A percentile compares a stretch with the other conserved stretches of the same genome.
Evolutionary conservation across 2,797 vertebrate species (phyloP).

Genomic region (Leptoclinus maculatus): DNA sequence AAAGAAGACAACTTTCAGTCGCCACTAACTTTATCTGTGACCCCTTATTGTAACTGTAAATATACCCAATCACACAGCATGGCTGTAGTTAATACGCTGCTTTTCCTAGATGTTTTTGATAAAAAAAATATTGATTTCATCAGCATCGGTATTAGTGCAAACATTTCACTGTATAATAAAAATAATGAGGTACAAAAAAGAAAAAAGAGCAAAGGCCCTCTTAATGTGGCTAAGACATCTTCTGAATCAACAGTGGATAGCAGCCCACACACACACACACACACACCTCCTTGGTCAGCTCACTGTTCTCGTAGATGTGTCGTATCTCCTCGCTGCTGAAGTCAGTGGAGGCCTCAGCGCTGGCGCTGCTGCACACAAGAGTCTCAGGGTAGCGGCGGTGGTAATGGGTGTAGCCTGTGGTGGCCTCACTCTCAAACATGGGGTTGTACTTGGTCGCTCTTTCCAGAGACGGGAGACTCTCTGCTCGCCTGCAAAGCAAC

Average conservation of each 20-base stretch:
- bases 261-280: background rate
- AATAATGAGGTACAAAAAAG: background rate
- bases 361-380: conserved; percentile 87
- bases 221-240: background rate
- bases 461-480: conserved; percentile 90
- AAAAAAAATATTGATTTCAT: background rate
- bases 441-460: conserved; percentile 94
- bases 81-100: background rate
- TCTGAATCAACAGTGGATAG: background rate
- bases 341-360: conserved; percentile 89
- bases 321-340: conserved; percentile 96
- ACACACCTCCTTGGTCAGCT: conserved; percentile 92
- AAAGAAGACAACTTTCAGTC: background rate
- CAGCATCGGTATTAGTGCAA: background rate
- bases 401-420: conserved; percentile 88
- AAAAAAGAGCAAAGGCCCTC: background rate
- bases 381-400: conserved; percentile 88
- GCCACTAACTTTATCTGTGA: background rate
- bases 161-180: background rate
- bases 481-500: conserved; percentile 79
- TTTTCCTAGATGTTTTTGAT: background rate
- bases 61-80: background rate
- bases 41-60: background rate
- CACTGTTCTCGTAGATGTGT: conserved; percentile 94
- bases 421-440: conserved; percentile 90